A percentile compares a stretch with the other conserved stretches of the same genome.
Evolutionary conservation across 2,797 vertebrate species (phyloP).

Genomic region (Vireo griseus): DNA sequence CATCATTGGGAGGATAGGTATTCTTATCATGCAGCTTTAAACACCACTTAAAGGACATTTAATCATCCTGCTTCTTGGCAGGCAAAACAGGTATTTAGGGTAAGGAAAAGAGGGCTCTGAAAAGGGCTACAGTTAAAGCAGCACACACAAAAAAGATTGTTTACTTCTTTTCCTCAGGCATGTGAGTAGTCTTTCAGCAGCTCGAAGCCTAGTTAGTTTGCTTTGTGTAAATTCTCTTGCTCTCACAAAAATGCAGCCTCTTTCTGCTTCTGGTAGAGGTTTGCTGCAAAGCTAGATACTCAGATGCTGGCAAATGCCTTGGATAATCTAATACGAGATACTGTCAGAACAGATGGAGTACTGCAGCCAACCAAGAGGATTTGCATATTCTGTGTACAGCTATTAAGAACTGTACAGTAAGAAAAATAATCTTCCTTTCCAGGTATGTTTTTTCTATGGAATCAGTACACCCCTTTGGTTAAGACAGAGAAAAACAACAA

Average conservation of each 20-base stretch:
- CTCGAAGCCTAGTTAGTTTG: constrained; percentile 19
- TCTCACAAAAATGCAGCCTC: constrained; percentile 13
- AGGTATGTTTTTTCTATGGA: neutral
- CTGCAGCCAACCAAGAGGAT: constrained; percentile 13
- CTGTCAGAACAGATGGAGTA: constrained; percentile 52
- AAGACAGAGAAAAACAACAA: neutral
- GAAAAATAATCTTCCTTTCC: neutral
- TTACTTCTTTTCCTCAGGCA: constrained; percentile 30
- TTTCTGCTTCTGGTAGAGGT: neutral
- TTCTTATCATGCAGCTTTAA: constrained; percentile 36
- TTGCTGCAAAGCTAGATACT: constrained; percentile 1
- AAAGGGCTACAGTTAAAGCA: constrained; percentile 23
- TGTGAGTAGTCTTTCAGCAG: constrained; percentile 22
- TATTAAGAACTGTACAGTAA: neutral
- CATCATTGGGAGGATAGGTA: neutral
- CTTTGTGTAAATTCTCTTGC: neutral
- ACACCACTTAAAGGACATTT: constrained; percentile 9
- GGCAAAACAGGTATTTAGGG: constrained; percentile 12
- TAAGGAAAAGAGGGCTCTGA: constrained; percentile 8
- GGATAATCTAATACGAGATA: constrained; percentile 6
- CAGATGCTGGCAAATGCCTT: constrained; percentile 6
- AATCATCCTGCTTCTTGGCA: constrained; percentile 49
- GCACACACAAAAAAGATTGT: constrained; percentile 10
- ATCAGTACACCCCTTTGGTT: neutral
- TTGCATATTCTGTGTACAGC: neutral